Conservation (phyloP, 2,797 vertebrate genomes). For the Phalanger gymnotis region DNA sequence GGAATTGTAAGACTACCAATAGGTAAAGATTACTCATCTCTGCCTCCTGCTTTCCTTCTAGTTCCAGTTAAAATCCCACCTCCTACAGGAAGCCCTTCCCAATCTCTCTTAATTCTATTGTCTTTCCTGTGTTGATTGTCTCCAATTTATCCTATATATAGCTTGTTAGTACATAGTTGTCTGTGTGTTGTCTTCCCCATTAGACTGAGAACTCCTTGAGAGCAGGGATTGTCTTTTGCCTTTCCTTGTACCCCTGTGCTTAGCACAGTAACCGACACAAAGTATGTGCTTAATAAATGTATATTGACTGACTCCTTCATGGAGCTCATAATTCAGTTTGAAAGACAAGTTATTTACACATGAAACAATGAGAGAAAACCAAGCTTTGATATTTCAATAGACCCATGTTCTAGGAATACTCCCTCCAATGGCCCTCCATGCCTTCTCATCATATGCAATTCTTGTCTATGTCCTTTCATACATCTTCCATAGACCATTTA, state of each 20-base stretch:
- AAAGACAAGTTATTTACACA: neutral
- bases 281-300: neutral
- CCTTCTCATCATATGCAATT: neutral
- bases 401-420: neutral
- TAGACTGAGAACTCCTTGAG: neutral
- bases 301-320: neutral
- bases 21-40: neutral
- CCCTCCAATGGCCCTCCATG: neutral
- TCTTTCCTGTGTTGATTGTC: neutral
- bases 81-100: neutral
- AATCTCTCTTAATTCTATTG: neutral
- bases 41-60: neutral
- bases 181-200: neutral
- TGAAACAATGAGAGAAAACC: neutral
- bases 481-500: neutral
- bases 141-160: neutral
- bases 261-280: neutral
- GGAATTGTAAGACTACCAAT: neutral
- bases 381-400: neutral
- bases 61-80: neutral
- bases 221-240: neutral
- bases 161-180: neutral
- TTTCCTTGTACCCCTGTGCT: neutral
- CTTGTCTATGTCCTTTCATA: neutral
- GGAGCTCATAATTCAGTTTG: neutral